Evolutionary conservation across 2,113 vertebrate species (phyloP), one percentile per base, ranked within the genome.

Genomic region (Neodon shergylaensis): DNA sequence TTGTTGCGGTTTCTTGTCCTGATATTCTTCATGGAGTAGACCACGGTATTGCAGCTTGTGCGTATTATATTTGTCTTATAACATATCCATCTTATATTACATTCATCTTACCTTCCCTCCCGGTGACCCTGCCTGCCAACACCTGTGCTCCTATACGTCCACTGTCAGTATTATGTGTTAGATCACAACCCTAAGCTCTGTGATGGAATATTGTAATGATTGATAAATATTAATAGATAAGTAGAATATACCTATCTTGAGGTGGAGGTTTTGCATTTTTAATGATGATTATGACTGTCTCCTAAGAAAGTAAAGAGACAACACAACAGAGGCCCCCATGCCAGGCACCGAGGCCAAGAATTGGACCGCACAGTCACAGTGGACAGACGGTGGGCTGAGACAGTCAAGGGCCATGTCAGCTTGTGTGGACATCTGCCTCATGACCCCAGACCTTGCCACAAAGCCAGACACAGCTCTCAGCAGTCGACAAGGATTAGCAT

Each of bases 191-290:
- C 72, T 54, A 79, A 82, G 79, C 19, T 66, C 44, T 81, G 54
- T 85, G 65, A 74, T 22, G n/a, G 39, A 70, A 77, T 31, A 70
- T 65, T 39, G 24, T 77, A 82, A 26, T 61, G 42, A 79, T 70
- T 82, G 78, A 77, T 94, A 85, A 94, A 81, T 93, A 24, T 77
- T 49, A 65, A 84, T 33, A 95, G 58, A 42, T 83, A 65, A 79
- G 33, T 91, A 81, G 76, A 44, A 44, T 72, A 49, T 78, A 42
- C 47, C 10, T 70, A 54, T 70, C n/a, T 79, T 82, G 72, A 66
- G n/a, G 52, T 65, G 61, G 85, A 88, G 54, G 17, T 70, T 70
- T 68, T 68, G 61, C 28, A 22, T 31, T 52, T 39, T 85, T 52
- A 58, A 52, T 87, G 49, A 61, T 54, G 85, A n/a, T 76, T 44